phyloP scores from a whole-genome alignment of 2,113 vertebrate genomes.

The Pteruthius melanotis region DNA sequence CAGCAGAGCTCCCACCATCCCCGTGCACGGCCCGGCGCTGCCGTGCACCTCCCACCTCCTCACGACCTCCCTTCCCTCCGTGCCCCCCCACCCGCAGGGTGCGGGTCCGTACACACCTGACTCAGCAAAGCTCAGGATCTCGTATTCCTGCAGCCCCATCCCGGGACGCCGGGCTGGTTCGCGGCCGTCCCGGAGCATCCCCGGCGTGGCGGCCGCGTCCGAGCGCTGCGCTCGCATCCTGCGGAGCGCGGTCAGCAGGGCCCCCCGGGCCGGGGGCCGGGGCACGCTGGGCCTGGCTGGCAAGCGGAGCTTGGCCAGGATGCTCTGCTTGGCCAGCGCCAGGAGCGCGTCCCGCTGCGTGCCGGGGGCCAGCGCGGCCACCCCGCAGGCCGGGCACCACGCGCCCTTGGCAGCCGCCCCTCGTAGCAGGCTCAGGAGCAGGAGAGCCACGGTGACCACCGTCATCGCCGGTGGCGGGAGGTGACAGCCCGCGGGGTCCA shows the following conservation, averaged over 20 bases:
- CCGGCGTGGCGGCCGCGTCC: accelerated
- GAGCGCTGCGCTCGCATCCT: conserved; percentile 51
- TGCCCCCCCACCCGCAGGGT: accelerated
- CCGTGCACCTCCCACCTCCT: neutral
- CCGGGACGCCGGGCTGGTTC: neutral
- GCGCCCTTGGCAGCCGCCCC: neutral
- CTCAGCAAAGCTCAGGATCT: conserved; percentile 91
- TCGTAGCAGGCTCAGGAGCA: neutral
- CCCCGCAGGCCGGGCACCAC: conserved; percentile 71
- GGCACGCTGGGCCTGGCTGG: conserved; percentile 82
- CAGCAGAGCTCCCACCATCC: neutral
- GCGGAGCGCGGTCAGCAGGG: conserved; percentile 80
- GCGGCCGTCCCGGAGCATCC: conserved; percentile 10
- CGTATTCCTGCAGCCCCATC: conserved; percentile 78
- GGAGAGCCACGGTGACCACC: neutral
- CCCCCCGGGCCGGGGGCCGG: conserved; percentile 69
- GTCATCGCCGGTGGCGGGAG: neutral
- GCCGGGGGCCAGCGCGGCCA: conserved; percentile 58
- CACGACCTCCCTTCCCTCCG: accelerated
- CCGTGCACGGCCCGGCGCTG: accelerated
- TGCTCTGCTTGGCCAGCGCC: conserved; percentile 84
- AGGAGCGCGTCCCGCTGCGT: conserved; percentile 75
- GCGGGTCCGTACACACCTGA: conserved; percentile 75
- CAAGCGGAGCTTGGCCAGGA: conserved; percentile 85
- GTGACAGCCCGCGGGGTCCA: neutral